Base-by-base conservation (phyloP, 2,113 vertebrate species). In the Hyperopisus bebe region DNA sequence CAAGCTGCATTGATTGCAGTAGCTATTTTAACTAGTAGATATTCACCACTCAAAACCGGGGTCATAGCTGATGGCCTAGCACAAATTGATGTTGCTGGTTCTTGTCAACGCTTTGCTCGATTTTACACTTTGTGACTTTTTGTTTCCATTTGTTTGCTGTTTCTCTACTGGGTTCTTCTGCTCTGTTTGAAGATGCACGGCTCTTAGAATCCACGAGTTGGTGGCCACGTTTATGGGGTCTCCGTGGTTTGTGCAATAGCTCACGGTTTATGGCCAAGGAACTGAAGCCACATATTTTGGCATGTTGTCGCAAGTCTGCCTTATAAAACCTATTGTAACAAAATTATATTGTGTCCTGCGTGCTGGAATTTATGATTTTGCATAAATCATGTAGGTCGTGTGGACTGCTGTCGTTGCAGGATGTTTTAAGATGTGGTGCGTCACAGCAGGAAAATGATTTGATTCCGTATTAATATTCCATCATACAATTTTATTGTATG, bases 1-100 rank as follows among this genome's bases (percentile, higher is more conserved):
- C 5, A 11, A 7, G 48, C 70, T 55, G 10, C 87, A 89, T 88
- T 90, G 48, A 89, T 87, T 58, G 86, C 48, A 17, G 87, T 74
- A 27, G 62, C 55, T 87, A 42, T 77, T 88, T 90, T 88, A 21
- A 13, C 48, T 31, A 55, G 44, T 51, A 13, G 8, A 21, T 13
- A 44, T 35, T 47, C 35, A 11, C 48, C 3, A 15, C 19, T 89
- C 74, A 7, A 55, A 83, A 55, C 7, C 27, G 31, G 13, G 85
- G 35, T 47, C 48, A 53, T 39, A 9, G 27, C 21, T n/a, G 21
- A 86, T 27, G 19, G 21, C 46, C 21, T 13, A 0, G 8, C 82
- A 48, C 39, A 21, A 48, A 47, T 47, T 11, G 8, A 46, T 48
- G 11, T 50, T 44, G 24, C 24, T 10, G 4, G 44, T 27, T 27